These are phyloP conservation scores for Agapetus fuscipes DNA, from an alignment of 2,888 invertebrate species.

Conservation along the genomic window DNA sequence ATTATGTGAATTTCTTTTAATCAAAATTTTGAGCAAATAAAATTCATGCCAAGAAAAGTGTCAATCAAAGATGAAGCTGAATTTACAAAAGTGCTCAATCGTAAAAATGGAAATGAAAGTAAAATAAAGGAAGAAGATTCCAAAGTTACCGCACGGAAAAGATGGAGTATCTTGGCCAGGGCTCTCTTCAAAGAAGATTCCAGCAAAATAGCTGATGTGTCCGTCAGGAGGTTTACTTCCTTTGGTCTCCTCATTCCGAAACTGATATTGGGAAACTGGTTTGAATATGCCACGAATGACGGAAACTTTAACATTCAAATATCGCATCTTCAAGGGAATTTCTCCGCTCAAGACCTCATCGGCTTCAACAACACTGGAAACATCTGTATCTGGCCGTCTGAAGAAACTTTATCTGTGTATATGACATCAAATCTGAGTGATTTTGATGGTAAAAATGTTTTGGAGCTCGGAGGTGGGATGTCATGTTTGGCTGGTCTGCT, in stretches of 20 bases:
- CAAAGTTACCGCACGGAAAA: conserved; percentile 44
- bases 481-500: conserved; percentile 71
- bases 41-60: conserved; percentile 13
- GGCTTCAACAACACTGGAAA: conserved; percentile 79
- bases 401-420: conserved; percentile 63
- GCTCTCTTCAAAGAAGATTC: conserved; percentile 38
- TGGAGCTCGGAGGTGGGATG: conserved; percentile 80
- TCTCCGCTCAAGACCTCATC: conserved; percentile 61
- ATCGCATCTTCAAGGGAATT: conserved; percentile 48
- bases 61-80: background rate
- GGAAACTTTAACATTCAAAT: conserved; percentile 46
- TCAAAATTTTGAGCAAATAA: too few species aligned
- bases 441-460: conserved; percentile 57
- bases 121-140: conserved; percentile 27
- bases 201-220: conserved; percentile 27
- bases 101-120: conserved; percentile 11
- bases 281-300: conserved; percentile 45
- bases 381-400: conserved; percentile 72
- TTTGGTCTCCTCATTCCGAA: conserved; percentile 42
- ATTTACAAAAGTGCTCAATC: background rate
- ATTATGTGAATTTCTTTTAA: too few species aligned
- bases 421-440: conserved; percentile 51
- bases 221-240: conserved; percentile 49
- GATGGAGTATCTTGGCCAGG: conserved; percentile 61
- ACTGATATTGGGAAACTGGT: conserved; percentile 44